A percentile compares a stretch with the other conserved stretches of the same genome.
Conservation (phyloP, 2,888 invertebrate species). For the Luperina testacea region DNA sequence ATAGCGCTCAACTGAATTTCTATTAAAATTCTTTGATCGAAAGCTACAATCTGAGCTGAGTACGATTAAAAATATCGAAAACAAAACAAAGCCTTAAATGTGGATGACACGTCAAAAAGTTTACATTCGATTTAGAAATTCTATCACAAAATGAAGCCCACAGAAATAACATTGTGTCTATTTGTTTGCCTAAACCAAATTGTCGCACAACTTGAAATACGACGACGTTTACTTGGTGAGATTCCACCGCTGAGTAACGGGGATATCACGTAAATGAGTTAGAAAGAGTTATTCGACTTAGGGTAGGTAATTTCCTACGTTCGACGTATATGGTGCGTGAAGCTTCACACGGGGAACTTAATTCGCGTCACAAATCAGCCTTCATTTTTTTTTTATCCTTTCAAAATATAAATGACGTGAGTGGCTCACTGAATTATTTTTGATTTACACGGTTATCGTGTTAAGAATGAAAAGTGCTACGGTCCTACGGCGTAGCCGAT, state of each 20-base stretch:
- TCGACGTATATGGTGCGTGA: constrained; percentile 73
- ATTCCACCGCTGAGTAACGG: constrained; percentile 70
- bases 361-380: constrained; percentile 62
- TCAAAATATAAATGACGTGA: constrained; percentile 49
- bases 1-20: neutral
- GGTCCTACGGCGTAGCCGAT: constrained; percentile 47
- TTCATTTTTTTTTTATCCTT: constrained; percentile 58
- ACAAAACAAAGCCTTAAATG: constrained; percentile 7
- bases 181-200: constrained; percentile 48
- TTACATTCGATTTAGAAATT: constrained; percentile 1
- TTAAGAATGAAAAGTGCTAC: constrained; percentile 35
- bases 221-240: constrained; percentile 70
- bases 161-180: neutral
- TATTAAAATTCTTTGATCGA: neutral
- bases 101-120: neutral
- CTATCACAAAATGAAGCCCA: neutral
- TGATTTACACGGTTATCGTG: constrained; percentile 28
- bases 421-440: constrained; percentile 42
- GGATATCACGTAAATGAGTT: constrained; percentile 76
- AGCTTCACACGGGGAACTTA: constrained; percentile 64
- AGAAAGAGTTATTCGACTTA: constrained; percentile 76
- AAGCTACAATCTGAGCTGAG: neutral
- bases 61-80: constrained; percentile 7
- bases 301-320: constrained; percentile 70
- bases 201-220: constrained; percentile 54